Evolutionary conservation across 2,113 vertebrate species (phyloP).

Genomic region (Neodon shergylaensis): DNA sequence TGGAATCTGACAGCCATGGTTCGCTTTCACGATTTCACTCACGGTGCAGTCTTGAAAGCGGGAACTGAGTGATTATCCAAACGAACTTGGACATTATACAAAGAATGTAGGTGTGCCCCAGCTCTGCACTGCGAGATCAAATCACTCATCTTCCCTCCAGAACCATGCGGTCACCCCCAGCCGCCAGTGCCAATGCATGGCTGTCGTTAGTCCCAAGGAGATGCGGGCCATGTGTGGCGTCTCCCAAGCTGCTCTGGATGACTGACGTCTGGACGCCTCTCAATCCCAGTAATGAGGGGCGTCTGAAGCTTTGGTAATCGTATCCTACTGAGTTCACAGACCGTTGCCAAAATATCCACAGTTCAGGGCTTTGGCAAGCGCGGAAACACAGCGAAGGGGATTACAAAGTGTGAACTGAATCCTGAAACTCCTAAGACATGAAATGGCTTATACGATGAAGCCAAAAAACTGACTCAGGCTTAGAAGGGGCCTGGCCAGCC

Average conservation of each 20-base stretch:
- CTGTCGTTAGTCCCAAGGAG: constrained; percentile 16
- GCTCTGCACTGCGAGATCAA: constrained; percentile 36
- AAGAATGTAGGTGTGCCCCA: constrained; percentile 44
- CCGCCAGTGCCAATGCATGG: background rate
- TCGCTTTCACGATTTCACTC: constrained; percentile 48
- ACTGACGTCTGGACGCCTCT: constrained; percentile 38
- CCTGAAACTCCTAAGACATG: background rate
- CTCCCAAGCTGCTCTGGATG: constrained; percentile 22
- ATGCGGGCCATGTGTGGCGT: background rate
- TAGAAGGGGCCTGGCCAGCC: background rate
- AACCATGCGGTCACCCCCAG: background rate
- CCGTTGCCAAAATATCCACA: constrained; percentile 36
- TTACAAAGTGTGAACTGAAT: constrained; percentile 17
- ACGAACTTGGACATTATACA: constrained; percentile 43
- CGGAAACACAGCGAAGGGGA: background rate
- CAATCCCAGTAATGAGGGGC: background rate
- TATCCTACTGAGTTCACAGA: constrained; percentile 39
- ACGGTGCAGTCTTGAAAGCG: constrained; percentile 31
- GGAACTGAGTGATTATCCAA: constrained; percentile 45
- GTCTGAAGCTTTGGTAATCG: constrained; percentile 55
- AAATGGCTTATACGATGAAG: background rate
- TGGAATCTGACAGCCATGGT: background rate
- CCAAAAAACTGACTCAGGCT: background rate
- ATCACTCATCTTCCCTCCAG: constrained; percentile 55
- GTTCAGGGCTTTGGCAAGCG: background rate